Evolutionary conservation across 2,888 invertebrate species (phyloP).

Genomic region (Sylvicola cinctus): DNA sequence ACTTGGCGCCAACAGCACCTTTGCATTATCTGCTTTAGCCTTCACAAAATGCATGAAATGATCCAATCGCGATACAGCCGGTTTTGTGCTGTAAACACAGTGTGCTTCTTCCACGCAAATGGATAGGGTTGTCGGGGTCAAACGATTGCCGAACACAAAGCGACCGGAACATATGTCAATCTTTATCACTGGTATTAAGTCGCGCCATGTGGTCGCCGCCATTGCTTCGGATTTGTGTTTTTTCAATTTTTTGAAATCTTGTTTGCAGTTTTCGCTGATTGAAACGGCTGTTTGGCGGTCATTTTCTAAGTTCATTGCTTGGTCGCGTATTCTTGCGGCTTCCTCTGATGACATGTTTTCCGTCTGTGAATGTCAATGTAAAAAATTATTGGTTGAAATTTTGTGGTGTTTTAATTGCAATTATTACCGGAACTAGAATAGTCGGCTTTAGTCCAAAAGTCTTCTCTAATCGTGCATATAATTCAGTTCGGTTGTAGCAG

Average conservation of each 20-base stretch:
- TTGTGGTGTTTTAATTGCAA: neutral
- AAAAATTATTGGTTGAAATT: too few relatives aligned
- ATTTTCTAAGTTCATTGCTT: constrained; percentile 40
- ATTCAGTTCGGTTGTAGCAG: constrained; percentile 76
- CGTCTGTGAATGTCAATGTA: constrained; percentile 14
- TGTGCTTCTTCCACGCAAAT: constrained; percentile 87
- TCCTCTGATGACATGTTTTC: constrained; percentile 33
- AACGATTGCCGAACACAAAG: constrained; percentile 83
- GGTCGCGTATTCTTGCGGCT: constrained; percentile 30
- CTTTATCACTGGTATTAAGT: constrained; percentile 91
- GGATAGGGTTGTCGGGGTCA: constrained; percentile 83
- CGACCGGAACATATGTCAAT: constrained; percentile 81
- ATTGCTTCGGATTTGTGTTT: constrained; percentile 54
- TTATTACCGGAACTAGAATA: constrained; percentile 37
- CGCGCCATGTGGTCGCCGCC: constrained; percentile 80
- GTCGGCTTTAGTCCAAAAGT: constrained; percentile 66
- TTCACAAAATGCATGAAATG: constrained; percentile 92
- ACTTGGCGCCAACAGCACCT: constrained; percentile 89
- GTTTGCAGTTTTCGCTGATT: constrained; percentile 14
- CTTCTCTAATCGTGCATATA: constrained; percentile 73
- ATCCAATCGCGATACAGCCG: constrained; percentile 81
- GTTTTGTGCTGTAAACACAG: constrained; percentile 86
- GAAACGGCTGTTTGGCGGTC: constrained; percentile 30
- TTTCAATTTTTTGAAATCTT: constrained; percentile 5
- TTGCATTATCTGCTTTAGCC: constrained; percentile 85